Percentiles rank a stretch among this genome's conserved stretches.
Evolutionary conservation across 2,888 invertebrate species (phyloP).

Genomic region (Cheilosia vulpina): DNA sequence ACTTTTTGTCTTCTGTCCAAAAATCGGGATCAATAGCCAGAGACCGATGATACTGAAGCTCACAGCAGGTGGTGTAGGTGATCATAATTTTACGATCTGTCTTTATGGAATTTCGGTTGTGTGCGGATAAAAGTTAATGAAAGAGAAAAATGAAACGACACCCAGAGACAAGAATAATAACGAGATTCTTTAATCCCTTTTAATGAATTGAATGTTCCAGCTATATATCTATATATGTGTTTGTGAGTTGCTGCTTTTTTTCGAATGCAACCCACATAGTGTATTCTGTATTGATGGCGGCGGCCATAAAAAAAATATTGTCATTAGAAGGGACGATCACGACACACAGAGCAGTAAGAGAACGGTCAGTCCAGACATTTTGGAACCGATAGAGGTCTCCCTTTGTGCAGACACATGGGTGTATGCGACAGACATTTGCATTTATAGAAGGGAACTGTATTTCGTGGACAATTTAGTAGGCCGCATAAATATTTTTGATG

Average conservation of each 20-base stretch:
- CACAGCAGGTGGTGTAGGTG: conserved; percentile 75
- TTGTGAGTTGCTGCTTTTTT: background rate
- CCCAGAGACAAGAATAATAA: conserved; percentile 70
- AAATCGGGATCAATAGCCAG: conserved; percentile 73
- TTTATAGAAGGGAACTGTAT: background rate
- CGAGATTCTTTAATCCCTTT: conserved; percentile 74
- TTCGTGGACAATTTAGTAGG: conserved; percentile 9
- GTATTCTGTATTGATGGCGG: conserved; percentile 11
- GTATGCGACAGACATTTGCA: conserved; percentile 22
- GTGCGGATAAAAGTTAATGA: conserved; percentile 63
- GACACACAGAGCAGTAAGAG: conserved; percentile 30
- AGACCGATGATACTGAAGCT: conserved; percentile 71
- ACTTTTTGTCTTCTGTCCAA: conserved; percentile 6
- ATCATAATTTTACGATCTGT: conserved; percentile 75
- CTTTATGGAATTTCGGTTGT: conserved; percentile 71
- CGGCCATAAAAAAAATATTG: conserved; percentile 49
- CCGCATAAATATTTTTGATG: background rate
- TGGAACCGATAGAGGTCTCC: conserved; percentile 42
- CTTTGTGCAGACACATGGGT: background rate
- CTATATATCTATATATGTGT: background rate
- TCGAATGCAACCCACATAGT: conserved; percentile 53
- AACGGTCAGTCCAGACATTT: conserved; percentile 53
- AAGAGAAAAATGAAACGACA: conserved; percentile 37
- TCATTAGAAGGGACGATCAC: conserved; percentile 39
- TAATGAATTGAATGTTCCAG: conserved; percentile 68